phyloP scores from a whole-genome alignment of 2,113 vertebrate genomes.

The Rhadina sibilatrix region DNA sequence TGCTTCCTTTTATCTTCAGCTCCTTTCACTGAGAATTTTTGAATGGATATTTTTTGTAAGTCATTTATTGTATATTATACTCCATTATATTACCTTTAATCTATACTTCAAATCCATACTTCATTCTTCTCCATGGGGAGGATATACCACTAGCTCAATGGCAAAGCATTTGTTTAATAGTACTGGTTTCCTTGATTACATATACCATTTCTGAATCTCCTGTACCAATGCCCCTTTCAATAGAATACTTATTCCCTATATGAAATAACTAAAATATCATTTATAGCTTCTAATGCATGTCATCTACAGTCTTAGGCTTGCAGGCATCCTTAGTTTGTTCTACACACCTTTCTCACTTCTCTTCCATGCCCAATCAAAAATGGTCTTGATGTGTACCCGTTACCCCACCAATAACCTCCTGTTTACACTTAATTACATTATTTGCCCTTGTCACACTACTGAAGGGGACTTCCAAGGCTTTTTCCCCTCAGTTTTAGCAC shows the following conservation, averaged over 20 bases:
- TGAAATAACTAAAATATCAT: neutral
- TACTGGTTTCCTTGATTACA: neutral
- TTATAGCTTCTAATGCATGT: neutral
- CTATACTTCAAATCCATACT: neutral
- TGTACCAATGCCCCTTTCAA: neutral
- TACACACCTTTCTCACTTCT: neutral
- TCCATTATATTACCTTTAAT: neutral
- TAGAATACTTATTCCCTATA: neutral
- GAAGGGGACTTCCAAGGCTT: neutral
- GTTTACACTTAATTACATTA: neutral
- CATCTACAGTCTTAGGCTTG: neutral
- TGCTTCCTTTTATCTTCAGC: neutral
- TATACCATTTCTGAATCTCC: neutral
- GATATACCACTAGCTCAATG: neutral
- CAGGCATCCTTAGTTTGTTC: neutral
- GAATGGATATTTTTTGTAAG: neutral
- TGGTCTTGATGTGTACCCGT: neutral
- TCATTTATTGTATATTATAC: neutral
- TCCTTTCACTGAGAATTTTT: conserved; percentile 4
- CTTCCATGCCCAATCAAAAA: neutral
- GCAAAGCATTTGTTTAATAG: neutral
- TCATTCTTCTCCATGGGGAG: neutral
- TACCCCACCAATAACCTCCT: neutral
- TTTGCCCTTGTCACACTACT: neutral
- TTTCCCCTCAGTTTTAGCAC: neutral